These are phyloP conservation scores for Anagrus nilaparvatae DNA, from an alignment of 1,140 invertebrate species.

Conservation along the genomic window DNA sequence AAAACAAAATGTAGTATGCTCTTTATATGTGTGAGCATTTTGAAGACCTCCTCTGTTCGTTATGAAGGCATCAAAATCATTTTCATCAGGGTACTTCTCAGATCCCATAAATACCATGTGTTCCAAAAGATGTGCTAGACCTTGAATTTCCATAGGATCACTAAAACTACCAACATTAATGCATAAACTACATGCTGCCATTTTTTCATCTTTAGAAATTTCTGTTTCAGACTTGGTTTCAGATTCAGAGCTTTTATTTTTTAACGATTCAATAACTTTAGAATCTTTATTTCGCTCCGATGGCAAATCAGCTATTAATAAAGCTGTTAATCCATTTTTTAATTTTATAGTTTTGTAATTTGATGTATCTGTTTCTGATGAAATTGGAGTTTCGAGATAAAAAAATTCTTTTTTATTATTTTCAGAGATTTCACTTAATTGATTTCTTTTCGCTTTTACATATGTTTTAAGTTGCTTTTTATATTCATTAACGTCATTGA, in stretches of 20 bases:
- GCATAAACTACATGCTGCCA: conserved; percentile 60
- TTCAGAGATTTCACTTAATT: conserved; percentile 1
- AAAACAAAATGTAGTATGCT: conserved; percentile 79
- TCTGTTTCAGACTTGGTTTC: conserved; percentile 26
- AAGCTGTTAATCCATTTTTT: conserved; percentile 54
- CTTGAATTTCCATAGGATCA: conserved; percentile 65
- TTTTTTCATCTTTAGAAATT: conserved; percentile 26
- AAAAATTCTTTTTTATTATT: conserved; percentile 11
- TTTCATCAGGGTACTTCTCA: conserved; percentile 73
- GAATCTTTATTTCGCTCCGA: background rate
- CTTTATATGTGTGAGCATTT: conserved; percentile 76
- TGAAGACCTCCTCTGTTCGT: conserved; percentile 67
- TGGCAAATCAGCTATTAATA: conserved; percentile 59
- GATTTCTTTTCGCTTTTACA: conserved; percentile 8
- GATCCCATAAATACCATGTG: conserved; percentile 95
- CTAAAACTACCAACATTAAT: conserved; percentile 62
- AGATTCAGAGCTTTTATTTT: conserved; percentile 15
- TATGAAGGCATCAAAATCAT: conserved; percentile 74
- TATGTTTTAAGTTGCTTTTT: background rate
- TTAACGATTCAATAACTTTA: conserved; percentile 6
- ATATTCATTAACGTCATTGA: too few relatives aligned
- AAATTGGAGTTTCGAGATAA: conserved; percentile 37
- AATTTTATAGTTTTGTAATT: conserved; percentile 48
- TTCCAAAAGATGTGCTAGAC: conserved; percentile 88
- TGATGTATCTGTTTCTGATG: conserved; percentile 45